Evolutionary conservation across 2,888 invertebrate genomes (phyloP), one percentile per base, ranked within the genome.

Genomic region (Cantharis lateralis): DNA sequence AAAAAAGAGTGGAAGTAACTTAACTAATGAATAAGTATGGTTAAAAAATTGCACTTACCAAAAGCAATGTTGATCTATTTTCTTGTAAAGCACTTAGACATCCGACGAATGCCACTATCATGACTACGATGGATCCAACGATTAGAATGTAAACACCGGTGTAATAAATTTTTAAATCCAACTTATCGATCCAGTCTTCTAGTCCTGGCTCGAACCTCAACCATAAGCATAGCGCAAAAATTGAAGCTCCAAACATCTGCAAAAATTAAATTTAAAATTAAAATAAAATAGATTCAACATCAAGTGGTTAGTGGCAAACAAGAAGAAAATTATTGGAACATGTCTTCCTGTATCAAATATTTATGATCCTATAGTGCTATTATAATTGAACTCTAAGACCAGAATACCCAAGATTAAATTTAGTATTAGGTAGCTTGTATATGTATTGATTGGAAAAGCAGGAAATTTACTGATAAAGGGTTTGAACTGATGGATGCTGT

Each of bases 51-150:
- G n/a, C 61, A 90, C 93, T 93, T 90, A 96, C 96, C 75, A 91
- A 89, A 74, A 91, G 91, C 3, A 97, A 89, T 1, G 94, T 91
- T 72, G 91, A 74, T 0, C 91, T 89, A 82, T 93, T 93, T 87
- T 96, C 95, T 90, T 94, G 93, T 9, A 96, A 89, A 0, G 95
- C 94, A n/a, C 95, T 93, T 1, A 94, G 92, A 83, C 96, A 96
- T 32, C 96, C 96, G 70, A 96, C 87, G 87, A 96, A 94, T 0
- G 95, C 91, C 13, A 95, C 91, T 1, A 93, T 89, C 91, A 96
- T 93, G 82, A 96, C 91, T 16, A 94, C 87, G 15, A 95, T 88
- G 1, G 95, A 91, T 0, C 91, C 91, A 70, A 93, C 90, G 75
- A 97, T 92, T 79, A 96, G 90, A 78, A 97, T 91, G 87, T 96